Conservation (phyloP, 2,888 invertebrate species). For the Temnothorax rugatulus region DNA sequence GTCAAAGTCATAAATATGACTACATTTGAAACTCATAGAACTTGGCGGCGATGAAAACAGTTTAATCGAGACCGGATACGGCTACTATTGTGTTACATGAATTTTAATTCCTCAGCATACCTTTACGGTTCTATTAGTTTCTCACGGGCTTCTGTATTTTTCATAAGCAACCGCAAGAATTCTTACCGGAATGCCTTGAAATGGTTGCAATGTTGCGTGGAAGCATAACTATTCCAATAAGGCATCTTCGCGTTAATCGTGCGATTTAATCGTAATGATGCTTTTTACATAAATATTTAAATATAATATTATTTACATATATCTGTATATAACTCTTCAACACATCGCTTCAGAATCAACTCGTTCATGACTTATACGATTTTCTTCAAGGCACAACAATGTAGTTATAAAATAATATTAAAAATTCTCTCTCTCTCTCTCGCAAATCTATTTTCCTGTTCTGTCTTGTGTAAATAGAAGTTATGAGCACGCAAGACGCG, state of each 20-base stretch:
- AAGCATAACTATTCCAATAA: slow-evolving; percentile 10
- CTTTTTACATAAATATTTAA: slow-evolving; percentile 1
- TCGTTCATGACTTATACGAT: neutral
- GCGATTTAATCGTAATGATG: neutral
- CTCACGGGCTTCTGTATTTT: slow-evolving; percentile 36
- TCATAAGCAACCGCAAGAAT: slow-evolving; percentile 12
- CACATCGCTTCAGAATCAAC: neutral
- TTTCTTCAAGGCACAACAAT: neutral
- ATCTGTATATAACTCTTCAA: neutral
- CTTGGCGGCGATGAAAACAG: slow-evolving; percentile 39
- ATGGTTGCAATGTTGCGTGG: neutral
- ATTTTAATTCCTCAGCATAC: slow-evolving; percentile 59
- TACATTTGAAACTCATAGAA: slow-evolving; percentile 28
- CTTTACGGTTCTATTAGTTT: slow-evolving; percentile 35
- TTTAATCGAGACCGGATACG: slow-evolving; percentile 67
- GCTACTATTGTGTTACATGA: slow-evolving; percentile 44
- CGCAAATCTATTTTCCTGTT: slow-evolving; percentile 2
- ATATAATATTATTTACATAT: neutral
- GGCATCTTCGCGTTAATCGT: slow-evolving; percentile 17
- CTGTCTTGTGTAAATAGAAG: slow-evolving; percentile 35
- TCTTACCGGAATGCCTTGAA: slow-evolving; percentile 26
- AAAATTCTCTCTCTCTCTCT: neutral
- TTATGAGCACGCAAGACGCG: slow-evolving; percentile 33
- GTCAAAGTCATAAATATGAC: slow-evolving; percentile 19
- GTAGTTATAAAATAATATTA: neutral